phyloP scores from a whole-genome alignment of 2,113 vertebrate genomes.

The Manacus vitellinus region DNA sequence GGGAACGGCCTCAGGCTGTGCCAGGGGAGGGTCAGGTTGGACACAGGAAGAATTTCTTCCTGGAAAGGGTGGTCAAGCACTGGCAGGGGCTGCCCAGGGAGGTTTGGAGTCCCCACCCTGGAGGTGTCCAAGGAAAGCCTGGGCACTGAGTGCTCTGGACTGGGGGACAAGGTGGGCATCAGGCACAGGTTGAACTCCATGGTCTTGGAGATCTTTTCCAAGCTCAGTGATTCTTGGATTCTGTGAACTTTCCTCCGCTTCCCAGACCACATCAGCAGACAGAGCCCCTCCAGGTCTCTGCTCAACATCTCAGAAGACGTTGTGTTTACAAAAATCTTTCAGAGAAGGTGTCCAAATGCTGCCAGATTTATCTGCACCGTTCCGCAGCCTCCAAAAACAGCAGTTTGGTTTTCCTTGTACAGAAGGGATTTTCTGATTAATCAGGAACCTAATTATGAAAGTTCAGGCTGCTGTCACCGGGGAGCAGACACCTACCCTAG shows the following conservation, averaged over 20 bases:
- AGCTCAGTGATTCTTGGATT: neutral
- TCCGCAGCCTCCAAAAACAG: rapidly evolving
- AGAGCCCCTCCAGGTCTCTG: neutral
- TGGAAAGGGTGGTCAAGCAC: neutral
- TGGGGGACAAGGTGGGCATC: rapidly evolving
- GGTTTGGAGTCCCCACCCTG: neutral
- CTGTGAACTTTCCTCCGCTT: neutral
- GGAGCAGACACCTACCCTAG: neutral
- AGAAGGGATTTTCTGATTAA: constrained; percentile 13
- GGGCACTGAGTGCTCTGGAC: neutral
- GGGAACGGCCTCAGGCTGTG: neutral
- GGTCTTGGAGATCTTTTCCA: neutral
- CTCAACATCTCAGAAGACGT: neutral
- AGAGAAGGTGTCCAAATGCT: neutral
- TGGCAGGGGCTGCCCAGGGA: rapidly evolving
- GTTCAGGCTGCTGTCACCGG: neutral
- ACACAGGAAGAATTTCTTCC: neutral
- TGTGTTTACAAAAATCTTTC: neutral
- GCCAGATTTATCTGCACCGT: neutral
- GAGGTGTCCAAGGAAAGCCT: rapidly evolving
- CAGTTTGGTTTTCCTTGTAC: neutral
- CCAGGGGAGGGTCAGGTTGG: neutral
- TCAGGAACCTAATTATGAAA: neutral
- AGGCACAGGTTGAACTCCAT: rapidly evolving
- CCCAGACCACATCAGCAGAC: rapidly evolving